Percentiles rank a stretch among this genome's conserved stretches.
phyloP scores from a whole-genome alignment of 2,113 vertebrate genomes.

The Lycaon pictus region DNA sequence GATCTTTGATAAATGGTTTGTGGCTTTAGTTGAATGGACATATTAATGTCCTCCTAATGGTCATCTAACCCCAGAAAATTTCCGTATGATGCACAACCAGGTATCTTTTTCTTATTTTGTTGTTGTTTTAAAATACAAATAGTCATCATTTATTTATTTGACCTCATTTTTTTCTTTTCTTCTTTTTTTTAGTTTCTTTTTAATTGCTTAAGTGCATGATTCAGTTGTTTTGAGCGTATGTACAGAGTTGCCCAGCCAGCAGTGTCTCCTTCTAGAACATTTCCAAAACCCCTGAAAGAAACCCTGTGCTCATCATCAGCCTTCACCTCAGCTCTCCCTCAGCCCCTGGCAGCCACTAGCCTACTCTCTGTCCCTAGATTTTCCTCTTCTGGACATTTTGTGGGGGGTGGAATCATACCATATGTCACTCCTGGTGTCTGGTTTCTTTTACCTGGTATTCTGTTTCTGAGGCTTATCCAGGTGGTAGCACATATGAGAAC shows the following conservation, averaged over 20 bases:
- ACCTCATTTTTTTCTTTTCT: background rate
- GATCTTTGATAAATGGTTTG: background rate
- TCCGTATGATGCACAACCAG: background rate
- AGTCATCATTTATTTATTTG: background rate
- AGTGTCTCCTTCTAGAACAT: background rate
- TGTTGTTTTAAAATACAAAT: background rate
- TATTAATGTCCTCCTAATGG: background rate
- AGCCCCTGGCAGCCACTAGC: background rate
- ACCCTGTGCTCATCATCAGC: fast-evolving
- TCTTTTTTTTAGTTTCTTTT: background rate
- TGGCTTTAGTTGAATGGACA: background rate
- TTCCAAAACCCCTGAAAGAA: background rate
- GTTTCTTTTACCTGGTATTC: background rate
- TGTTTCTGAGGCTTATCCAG: background rate
- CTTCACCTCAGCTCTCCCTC: background rate
- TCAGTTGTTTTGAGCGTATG: background rate
- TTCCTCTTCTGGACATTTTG: background rate
- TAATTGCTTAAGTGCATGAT: background rate
- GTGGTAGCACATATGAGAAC: background rate
- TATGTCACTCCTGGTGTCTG: background rate
- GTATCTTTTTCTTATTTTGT: background rate
- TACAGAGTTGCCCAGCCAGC: background rate
- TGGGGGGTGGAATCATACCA: background rate
- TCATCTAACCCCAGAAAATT: background rate
- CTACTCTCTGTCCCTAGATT: background rate